phyloP scores from a whole-genome alignment of 1,140 invertebrate genomes.

The Triops cancriformis region DNA sequence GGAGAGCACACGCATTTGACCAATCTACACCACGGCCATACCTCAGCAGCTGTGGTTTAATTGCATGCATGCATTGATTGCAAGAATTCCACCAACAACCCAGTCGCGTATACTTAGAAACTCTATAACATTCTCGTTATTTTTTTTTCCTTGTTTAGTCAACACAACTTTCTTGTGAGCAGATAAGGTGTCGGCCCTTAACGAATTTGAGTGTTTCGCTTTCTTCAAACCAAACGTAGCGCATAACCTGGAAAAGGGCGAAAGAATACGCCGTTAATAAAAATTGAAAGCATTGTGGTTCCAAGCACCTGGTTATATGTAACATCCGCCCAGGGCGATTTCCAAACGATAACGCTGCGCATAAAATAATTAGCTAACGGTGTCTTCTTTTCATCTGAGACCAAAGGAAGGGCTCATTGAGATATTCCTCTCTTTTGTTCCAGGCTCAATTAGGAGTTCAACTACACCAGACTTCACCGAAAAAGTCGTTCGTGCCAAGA shows the following conservation, averaged over 20 bases:
- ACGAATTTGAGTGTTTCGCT: not conserved
- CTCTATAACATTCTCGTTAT: not conserved
- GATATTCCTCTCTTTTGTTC: not conserved
- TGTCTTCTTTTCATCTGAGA: not conserved
- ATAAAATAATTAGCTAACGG: not conserved
- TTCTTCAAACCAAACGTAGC: conserved; percentile 1
- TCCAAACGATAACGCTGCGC: not conserved
- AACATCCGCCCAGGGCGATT: not conserved
- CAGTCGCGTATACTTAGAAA: not conserved
- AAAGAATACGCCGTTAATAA: not conserved
- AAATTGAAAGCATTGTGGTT: not conserved
- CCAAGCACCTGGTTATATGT: not conserved
- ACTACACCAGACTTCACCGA: not conserved
- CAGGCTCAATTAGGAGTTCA: conserved; percentile 1
- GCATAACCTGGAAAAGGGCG: not conserved
- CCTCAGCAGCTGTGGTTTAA: not conserved
- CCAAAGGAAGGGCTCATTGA: not conserved
- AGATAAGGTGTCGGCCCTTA: not conserved
- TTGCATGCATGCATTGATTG: not conserved
- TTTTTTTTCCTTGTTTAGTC: not conserved
- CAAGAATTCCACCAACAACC: not conserved
- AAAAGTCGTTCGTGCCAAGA: not conserved
- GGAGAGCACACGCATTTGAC: not conserved
- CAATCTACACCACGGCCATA: not conserved
- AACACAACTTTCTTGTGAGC: not conserved